Evolutionary conservation across 2,888 invertebrate genomes (phyloP).

Genomic region (Epinotia demarniana): DNA sequence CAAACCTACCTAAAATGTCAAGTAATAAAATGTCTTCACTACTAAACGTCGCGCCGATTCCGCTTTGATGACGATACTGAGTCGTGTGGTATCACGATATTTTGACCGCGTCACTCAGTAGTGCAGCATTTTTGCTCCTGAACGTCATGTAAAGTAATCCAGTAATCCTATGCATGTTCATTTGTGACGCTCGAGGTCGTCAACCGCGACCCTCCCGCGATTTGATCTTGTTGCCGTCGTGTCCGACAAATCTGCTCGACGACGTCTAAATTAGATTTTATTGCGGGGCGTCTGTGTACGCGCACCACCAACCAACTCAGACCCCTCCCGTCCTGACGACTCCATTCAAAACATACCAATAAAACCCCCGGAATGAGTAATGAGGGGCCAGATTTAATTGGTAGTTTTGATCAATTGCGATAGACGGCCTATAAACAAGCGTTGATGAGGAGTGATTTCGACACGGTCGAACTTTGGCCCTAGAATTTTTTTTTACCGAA

Average conservation of each 20-base stretch:
- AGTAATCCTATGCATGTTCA: constrained; percentile 33
- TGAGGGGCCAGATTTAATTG: constrained; percentile 59
- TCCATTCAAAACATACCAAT: constrained; percentile 37
- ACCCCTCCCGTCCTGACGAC: constrained; percentile 50
- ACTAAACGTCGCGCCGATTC: too few species aligned
- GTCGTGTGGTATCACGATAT: too few species aligned
- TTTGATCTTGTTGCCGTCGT: constrained; percentile 56
- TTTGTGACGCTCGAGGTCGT: constrained; percentile 65
- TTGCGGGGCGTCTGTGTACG: constrained; percentile 78
- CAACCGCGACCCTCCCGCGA: constrained; percentile 73
- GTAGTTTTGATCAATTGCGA: constrained; percentile 71
- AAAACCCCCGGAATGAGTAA: constrained; percentile 47
- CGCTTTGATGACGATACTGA: too few species aligned
- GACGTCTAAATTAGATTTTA: constrained; percentile 85
- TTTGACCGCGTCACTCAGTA: not conserved
- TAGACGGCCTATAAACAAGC: constrained; percentile 71
- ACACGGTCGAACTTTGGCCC: constrained; percentile 64
- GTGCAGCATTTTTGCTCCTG: not conserved
- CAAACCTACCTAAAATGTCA: too few species aligned
- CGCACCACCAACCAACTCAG: constrained; percentile 61
- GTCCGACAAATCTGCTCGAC: constrained; percentile 79
- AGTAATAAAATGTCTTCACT: too few species aligned
- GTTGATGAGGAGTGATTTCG: constrained; percentile 70
- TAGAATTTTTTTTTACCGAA: constrained; percentile 49
- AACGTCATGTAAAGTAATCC: constrained; percentile 10